phyloP scores from a whole-genome alignment of 1,140 invertebrate species.

The Maniola jurtina region DNA sequence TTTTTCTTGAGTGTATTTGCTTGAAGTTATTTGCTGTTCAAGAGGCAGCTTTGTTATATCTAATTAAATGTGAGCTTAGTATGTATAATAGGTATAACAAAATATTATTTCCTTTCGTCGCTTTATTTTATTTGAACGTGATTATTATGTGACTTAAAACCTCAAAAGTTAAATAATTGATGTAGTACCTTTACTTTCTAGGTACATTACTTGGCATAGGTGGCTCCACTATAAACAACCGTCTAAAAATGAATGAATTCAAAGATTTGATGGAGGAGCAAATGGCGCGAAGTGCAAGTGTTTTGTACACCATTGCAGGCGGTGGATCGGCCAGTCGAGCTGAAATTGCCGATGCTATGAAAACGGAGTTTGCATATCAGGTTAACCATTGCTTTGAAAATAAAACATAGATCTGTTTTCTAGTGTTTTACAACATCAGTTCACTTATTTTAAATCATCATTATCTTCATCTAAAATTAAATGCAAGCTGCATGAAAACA shows the following conservation, averaged over 20 bases:
- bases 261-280: constrained; percentile 80
- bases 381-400: background rate
- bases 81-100: no score
- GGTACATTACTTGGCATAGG: constrained; percentile 84
- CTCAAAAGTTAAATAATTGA: no score
- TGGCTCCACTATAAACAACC: constrained; percentile 83
- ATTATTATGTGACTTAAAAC: no score
- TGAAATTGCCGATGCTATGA: constrained; percentile 68
- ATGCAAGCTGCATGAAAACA: background rate
- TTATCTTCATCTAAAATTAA: background rate
- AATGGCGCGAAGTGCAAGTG: constrained; percentile 66
- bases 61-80: no score
- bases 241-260: constrained; percentile 83
- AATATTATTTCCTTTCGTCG: no score
- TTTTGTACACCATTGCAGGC: constrained; percentile 63
- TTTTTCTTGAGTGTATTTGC: no score
- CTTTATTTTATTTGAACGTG: no score
- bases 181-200: constrained; percentile 22
- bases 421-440: no score
- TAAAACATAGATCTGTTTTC: no score
- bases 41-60: no score
- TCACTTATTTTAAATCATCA: no score
- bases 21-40: no score
- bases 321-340: constrained; percentile 48
- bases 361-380: constrained; percentile 69